Base-by-base conservation (phyloP, 2,113 vertebrate genomes). In the Zapornia atra region DNA sequence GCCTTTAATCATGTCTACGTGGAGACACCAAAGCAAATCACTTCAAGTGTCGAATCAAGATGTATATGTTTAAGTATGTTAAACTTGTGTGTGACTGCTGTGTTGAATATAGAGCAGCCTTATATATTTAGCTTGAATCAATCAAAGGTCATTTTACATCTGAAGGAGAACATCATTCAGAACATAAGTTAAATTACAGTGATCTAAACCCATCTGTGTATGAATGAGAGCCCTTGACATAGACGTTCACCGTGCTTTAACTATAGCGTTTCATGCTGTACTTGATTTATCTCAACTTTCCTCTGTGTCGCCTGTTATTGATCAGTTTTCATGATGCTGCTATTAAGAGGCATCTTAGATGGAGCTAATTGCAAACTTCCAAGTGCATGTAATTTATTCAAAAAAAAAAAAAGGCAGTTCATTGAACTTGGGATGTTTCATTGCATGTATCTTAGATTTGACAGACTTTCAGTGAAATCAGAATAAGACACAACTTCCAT, bases 101-200 rank as follows among this genome's bases (percentile, higher is more conserved):
- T 69, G 53, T 56, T 68, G 66, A 92, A 79, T 87, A 25, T 50
- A 84, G 73, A 89, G 44, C 69, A 91, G 57, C 33, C 34, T 60
- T 78, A 53, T 50, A n/a, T 87, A n/a, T 91, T 88, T 92, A 92
- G 48, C 53, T 87, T 48, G 38, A 69, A 70, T 90, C 72, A 70
- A 69, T 96, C 84, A 79, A 50, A 94, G 91, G 81, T 84, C 81
- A 76, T 82, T 95, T 89, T 71, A 72, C 5, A 76, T 91, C 65
- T 89, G 72, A 94, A 84, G 78, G 80, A 89, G 86, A 79, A 48
- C 5, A 12, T 82, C n/a, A 36, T 84, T 95, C 70, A 82, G 69
- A 91, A 76, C 2, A 0, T 44, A 61, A 93, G 60, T 63, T 90
- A 66, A 95, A 78, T 89, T 84, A 24, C 31, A 51, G 44, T 44